Evolutionary conservation across 2,888 invertebrate species (phyloP).

Genomic region (Scaptomyza tumidula): DNA sequence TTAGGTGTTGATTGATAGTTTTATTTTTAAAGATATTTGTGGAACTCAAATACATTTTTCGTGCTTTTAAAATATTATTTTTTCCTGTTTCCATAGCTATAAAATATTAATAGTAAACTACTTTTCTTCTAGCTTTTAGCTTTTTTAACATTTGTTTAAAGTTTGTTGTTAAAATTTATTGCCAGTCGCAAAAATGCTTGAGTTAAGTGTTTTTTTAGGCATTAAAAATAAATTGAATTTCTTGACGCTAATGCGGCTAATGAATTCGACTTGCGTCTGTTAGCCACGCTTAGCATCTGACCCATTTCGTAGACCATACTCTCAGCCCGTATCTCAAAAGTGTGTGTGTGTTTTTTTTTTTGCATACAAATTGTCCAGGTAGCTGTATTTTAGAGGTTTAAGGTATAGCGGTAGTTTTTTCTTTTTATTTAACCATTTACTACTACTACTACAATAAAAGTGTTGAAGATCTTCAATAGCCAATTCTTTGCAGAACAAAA

Average conservation of each 20-base stretch:
- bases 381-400: slow-evolving; percentile 35
- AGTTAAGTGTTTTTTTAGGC: not conserved
- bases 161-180: no score
- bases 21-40: not conserved
- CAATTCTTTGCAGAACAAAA: slow-evolving; percentile 67
- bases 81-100: not conserved
- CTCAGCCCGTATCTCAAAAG: slow-evolving; percentile 25
- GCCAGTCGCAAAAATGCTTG: not conserved
- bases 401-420: slow-evolving; percentile 35
- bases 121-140: not conserved
- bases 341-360: slow-evolving; percentile 7
- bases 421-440: slow-evolving; percentile 7
- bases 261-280: slow-evolving; percentile 18
- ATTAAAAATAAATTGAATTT: slow-evolving; percentile 13
- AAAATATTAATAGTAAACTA: not conserved
- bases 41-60: no score
- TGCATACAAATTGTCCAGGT: slow-evolving; percentile 22
- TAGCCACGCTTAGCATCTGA: slow-evolving; percentile 39
- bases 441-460: not conserved
- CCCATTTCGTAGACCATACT: slow-evolving; percentile 34
- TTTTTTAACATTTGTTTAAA: not conserved
- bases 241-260: slow-evolving; percentile 18
- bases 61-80: not conserved
- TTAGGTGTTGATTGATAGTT: not conserved
- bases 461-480: slow-evolving; percentile 16